Evolutionary conservation across 2,888 invertebrate species (phyloP), one percentile per base, ranked within the genome.

Genomic region (Cerceris ruficornis): DNA sequence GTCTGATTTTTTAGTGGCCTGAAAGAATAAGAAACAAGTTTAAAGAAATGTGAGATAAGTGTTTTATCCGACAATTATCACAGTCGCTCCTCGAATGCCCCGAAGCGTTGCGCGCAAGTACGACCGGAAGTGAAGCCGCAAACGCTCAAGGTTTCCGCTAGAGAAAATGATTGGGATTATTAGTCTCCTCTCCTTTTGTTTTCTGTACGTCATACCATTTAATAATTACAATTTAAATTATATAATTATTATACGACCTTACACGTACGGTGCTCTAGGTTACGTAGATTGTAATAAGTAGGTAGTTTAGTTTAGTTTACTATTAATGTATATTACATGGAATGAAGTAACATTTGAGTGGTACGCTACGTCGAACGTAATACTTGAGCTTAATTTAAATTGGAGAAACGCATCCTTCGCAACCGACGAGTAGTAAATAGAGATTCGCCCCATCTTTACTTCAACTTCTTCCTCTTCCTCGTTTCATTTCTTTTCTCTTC

Each of bases 151-250:
- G 28, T 28, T 28, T 28, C 28, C 28, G 28, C 28, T 6, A 62
- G 50, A n/a, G n/a, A 13, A n/a, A n/a, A n/a, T n/a, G 9, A 13
- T 54, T 59, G 13, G 13, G 59, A 43, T 42, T 67, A 65, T 55
- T 75, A 28, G 28, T 28, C 28, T 28, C 28, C 28, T 28, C 28
- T 28, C 28, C 28, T 28, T 28, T 2, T 28, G 28, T 28, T 28
- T 80, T 82, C 87, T 88, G 90, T 91, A 91, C 90, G 91, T 91
- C 91, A 91, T 92, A 91, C 91, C 91, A 92, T 92, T 92, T 91
- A 92, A 92, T 92, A 92, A 92, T 92, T 92, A 92, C 92, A 92
- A 90, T 91, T 92, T 91, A 91, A 92, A 91, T 92, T 92, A 92
- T 91, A 91, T 90, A 91, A 91, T 91, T 88, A 91, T 92, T 88